A percentile compares a stretch with the other conserved stretches of the same genome.
Conservation (phyloP, 2,113 vertebrate genomes). For the Laticauda colubrina region DNA sequence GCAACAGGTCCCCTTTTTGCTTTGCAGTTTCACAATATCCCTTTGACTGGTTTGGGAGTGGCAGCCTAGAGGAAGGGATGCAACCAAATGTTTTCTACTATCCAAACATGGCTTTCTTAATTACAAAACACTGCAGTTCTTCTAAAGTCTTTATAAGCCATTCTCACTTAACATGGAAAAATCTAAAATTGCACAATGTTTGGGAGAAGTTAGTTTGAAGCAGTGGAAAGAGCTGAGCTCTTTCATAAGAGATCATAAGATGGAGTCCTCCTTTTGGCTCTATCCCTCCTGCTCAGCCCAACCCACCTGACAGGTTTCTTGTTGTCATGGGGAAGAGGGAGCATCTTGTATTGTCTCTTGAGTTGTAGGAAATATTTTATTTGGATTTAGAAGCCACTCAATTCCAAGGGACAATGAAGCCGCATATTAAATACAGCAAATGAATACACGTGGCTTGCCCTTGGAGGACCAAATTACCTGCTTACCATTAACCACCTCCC, state of each 20-base stretch:
- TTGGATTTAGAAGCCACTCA: background rate
- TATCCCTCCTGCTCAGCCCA: background rate
- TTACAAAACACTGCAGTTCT: fast-evolving
- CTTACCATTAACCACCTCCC: background rate
- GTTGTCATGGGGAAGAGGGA: background rate
- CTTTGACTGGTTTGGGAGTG: background rate
- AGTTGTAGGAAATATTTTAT: background rate
- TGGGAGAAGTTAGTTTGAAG: background rate
- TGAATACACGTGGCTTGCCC: background rate
- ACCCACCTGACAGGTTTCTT: background rate
- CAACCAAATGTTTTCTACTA: background rate
- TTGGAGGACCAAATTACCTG: background rate
- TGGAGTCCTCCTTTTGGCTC: background rate
- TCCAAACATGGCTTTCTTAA: background rate
- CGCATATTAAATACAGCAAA: background rate
- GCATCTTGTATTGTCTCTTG: background rate
- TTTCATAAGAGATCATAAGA: too few relatives aligned
- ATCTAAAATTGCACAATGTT: background rate
- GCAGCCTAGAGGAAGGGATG: background rate
- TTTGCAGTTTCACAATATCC: background rate
- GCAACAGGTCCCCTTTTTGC: background rate
- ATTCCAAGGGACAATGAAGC: background rate
- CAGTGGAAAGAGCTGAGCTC: fast-evolving
- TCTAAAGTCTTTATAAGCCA: background rate
- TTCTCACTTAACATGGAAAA: background rate